Evolutionary conservation across 2,113 vertebrate species (phyloP), one percentile per base, ranked within the genome.

Genomic region (Tonatia bakeri): DNA sequence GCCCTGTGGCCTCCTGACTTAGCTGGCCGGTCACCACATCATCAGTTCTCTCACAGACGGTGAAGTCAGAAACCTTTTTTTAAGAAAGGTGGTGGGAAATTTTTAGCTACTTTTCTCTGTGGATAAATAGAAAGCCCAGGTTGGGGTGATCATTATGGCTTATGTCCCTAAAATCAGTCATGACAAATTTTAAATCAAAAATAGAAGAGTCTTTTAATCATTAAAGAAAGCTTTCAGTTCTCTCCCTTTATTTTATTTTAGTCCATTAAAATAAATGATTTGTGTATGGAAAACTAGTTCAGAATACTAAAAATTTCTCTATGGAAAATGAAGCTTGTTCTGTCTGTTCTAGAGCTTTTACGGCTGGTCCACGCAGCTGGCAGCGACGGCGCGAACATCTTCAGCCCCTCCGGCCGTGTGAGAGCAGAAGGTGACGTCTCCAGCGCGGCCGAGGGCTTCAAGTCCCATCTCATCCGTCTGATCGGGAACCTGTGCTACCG

Each of bases 391-490:
- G 96, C 98, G 72, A 99, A 99, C 59, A 81, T 99, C 92, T 99
- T 99, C 96, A 99, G 98, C 22, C 19, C 98, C 14, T 94, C 97
- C 4, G 99, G 99, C 56, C 97, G 98, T 93, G 94, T 99, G 77
- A 98, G 98, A 54, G 98, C 86, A 13, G 98, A 98, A 7, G 87
- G 97, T 2, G 98, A 98, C 16, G 80, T 98, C n/a, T 96, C 98
- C 0, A 99, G 98, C 67, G 98, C 99, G 47, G 98, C 98, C 0
- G 94, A 99, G 94, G 99, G 99, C 69, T 99, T 99, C 91, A 99
- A 99, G 98, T 97, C 98, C 77, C 99, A 99, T 87, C 99, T 99
- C 93, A 99, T 99, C 92, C 98, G 99, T 50, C 98, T 99, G 76
- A 99, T 99, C 91, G 98, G 98, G 95, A 99, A 99, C 96, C 94